Evolutionary conservation across 2,113 vertebrate species (phyloP).

Genomic region (Haemorhous mexicanus): DNA sequence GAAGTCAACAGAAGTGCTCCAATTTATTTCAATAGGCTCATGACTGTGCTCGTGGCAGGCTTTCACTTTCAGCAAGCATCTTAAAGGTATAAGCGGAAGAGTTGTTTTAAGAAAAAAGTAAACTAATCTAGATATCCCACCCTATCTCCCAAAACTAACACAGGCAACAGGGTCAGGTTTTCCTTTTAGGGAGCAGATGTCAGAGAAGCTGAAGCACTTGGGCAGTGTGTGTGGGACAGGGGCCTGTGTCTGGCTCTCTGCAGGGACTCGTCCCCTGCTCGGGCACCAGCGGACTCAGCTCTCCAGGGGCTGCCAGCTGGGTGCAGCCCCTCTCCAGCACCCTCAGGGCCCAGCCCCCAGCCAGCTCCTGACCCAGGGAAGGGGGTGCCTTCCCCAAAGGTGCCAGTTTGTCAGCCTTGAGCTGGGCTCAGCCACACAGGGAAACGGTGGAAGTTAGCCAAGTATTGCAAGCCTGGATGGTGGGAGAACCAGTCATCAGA

Average conservation of each 20-base stretch:
- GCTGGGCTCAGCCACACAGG: background rate
- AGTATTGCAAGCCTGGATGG: fast-evolving
- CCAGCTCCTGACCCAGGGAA: background rate
- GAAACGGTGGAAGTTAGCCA: background rate
- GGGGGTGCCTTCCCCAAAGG: background rate
- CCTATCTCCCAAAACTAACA: background rate
- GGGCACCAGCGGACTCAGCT: background rate
- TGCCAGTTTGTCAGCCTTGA: background rate
- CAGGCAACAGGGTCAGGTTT: background rate
- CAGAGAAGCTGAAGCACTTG: background rate
- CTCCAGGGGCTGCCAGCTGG: background rate
- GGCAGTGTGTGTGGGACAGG: background rate
- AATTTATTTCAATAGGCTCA: background rate
- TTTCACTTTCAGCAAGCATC: background rate
- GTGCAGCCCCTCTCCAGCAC: background rate
- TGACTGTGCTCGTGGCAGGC: background rate
- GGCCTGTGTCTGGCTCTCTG: background rate
- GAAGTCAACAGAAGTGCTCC: background rate
- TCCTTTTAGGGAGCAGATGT: background rate
- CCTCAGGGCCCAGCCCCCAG: background rate
- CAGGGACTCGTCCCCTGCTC: background rate
- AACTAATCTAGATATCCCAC: background rate
- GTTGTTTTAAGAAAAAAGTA: background rate
- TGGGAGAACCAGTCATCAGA: background rate
- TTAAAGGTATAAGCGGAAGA: background rate